Base-by-base conservation (phyloP, 2,797 vertebrate genomes). In the Catharus ustulatus region DNA sequence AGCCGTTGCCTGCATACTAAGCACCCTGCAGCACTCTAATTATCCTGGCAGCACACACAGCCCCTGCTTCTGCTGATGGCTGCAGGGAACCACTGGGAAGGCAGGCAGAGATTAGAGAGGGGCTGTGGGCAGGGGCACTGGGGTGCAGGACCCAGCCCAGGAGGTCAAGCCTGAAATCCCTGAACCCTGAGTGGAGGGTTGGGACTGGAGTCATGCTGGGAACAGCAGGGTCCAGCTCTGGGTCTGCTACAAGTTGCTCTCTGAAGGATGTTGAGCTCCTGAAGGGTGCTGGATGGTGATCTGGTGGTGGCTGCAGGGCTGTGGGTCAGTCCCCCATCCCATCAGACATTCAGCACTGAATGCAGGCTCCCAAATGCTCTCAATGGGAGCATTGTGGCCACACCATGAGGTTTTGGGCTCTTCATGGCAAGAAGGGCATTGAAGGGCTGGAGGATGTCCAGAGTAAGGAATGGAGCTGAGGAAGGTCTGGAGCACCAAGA, bases 21-120 rank as follows among this genome's bases (percentile, higher is more conserved):
- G 73, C 90, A 93, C 85, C 87, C 91, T 93, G 92, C 87, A 95
- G 87, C 89, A 93, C 89, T 96, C 92, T 93, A 84, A 96, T 95
- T 95, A 96, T 96, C 73, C 79, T 63, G 72, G 62, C 91, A 94
- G 84, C 51, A 66, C 82, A 92, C 29, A 15, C 82, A 95, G 92
- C 62, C 55, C 66, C 76, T 92, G 94, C 84, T 81, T 87, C 74
- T 94, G 40, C 84, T 87, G 69, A 76, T 75, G 89, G 77, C 89
- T 93, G 84, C 64, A 87, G 79, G 90, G 90, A 96, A 30, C 75
- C 64, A 11, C 79, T 52, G 81, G 42, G 62, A 95, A 91, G 66
- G 84, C 75, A 78, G 82, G 20, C 7, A 14, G 58, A 51, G 93
- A 92, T 85, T 78, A 62, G 54, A 80, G 57, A 29, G 36, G 64